These are phyloP conservation scores for Melanostoma scalare DNA, from an alignment of 2,888 invertebrate species.

Conservation along the genomic window DNA sequence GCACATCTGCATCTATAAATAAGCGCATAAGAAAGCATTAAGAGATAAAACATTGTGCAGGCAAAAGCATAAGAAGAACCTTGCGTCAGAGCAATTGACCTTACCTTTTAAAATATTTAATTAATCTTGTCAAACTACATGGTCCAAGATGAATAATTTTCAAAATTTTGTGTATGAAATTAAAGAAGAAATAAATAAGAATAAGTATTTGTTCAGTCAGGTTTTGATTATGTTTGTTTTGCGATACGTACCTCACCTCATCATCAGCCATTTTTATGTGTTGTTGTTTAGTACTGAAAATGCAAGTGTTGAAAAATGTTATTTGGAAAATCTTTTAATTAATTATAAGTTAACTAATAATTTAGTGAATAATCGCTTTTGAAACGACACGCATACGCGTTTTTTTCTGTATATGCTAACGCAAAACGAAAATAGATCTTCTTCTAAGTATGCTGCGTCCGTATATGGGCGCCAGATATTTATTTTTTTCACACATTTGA, in stretches of 20 bases:
- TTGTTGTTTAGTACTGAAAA: slow-evolving; percentile 75
- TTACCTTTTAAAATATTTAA: slow-evolving; percentile 53
- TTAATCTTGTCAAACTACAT: slow-evolving; percentile 41
- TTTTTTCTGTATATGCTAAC: slow-evolving; percentile 38
- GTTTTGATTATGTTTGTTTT: neutral
- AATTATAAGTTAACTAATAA: slow-evolving; percentile 7
- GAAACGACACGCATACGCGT: slow-evolving; percentile 46
- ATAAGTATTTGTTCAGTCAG: slow-evolving; percentile 14
- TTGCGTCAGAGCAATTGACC: slow-evolving; percentile 40
- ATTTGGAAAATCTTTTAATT: slow-evolving; percentile 27
- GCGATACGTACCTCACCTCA: slow-evolving; percentile 93
- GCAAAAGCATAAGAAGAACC: slow-evolving; percentile 19
- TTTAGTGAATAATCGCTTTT: slow-evolving; percentile 18
- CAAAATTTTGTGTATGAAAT: neutral
- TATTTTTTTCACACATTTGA: slow-evolving; percentile 32
- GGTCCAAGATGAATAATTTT: slow-evolving; percentile 19
- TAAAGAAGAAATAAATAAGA: slow-evolving; percentile 18
- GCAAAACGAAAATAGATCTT: slow-evolving; percentile 65
- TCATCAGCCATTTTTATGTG: slow-evolving; percentile 92
- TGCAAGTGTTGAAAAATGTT: slow-evolving; percentile 52
- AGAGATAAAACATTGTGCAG: slow-evolving; percentile 49
- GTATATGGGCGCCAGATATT: slow-evolving; percentile 62
- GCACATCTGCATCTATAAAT: slow-evolving; percentile 63
- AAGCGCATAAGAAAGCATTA: slow-evolving; percentile 62
- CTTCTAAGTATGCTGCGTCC: slow-evolving; percentile 62